Evolutionary conservation across 2,888 invertebrate genomes (phyloP).

Genomic region (Ernsta delagoae): DNA sequence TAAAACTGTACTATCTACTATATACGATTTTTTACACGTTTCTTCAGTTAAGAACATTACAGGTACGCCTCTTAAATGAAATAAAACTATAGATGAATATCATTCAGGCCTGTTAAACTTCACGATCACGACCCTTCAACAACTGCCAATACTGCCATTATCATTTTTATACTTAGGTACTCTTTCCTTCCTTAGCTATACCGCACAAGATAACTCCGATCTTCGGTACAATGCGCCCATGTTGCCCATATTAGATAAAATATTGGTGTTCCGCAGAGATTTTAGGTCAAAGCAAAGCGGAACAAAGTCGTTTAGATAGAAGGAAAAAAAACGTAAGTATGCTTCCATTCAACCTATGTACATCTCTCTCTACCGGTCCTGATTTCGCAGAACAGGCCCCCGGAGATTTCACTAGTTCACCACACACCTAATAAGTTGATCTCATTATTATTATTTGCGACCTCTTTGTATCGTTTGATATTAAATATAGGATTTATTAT

Average conservation of each 20-base stretch:
- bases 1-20: no score
- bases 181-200: background rate
- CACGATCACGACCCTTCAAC: background rate
- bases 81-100: background rate
- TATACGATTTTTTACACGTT: no score
- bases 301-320: constrained; percentile 12
- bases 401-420: constrained; percentile 57
- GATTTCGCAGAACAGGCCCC: constrained; percentile 52
- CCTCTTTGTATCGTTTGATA: constrained; percentile 18
- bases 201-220: constrained; percentile 6
- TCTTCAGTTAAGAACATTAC: no score
- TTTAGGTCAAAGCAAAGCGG: constrained; percentile 7
- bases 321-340: background rate
- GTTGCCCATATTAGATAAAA: constrained; percentile 15
- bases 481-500: no score
- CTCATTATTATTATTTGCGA: constrained; percentile 59
- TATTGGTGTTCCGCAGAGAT: constrained; percentile 10
- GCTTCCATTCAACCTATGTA: background rate
- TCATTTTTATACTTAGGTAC: background rate
- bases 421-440: constrained; percentile 70
- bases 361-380: background rate
- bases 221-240: constrained; percentile 3
- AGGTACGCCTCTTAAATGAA: background rate
- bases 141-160: background rate
- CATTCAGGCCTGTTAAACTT: background rate